Percentiles rank a stretch among this genome's conserved stretches.
These are phyloP conservation scores for Dasypogon diadema DNA, from an alignment of 2,888 invertebrate genomes.

Conservation along the genomic window DNA sequence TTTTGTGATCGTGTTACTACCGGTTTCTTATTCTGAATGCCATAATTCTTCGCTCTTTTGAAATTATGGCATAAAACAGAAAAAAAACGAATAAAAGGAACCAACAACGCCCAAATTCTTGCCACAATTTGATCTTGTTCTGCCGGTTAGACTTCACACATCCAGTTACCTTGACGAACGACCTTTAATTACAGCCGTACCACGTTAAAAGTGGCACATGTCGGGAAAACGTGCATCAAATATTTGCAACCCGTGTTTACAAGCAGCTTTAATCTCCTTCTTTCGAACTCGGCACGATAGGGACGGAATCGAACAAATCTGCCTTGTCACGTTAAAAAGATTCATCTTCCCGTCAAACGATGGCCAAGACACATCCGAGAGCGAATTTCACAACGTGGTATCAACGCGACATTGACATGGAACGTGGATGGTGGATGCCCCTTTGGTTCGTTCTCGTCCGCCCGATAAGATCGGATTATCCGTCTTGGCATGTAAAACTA, in stretches of 20 bases:
- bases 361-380: neutral
- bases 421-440: neutral
- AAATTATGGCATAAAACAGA: too few relatives aligned
- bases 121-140: too few relatives aligned
- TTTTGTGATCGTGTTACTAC: too few relatives aligned
- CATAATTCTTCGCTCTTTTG: too few relatives aligned
- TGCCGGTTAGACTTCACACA: too few relatives aligned
- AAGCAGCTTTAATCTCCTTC: neutral
- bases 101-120: too few relatives aligned
- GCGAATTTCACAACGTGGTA: slow-evolving; percentile 14
- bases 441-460: neutral
- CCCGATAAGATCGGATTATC: slow-evolving; percentile 44
- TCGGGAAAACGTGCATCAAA: neutral
- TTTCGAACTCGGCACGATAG: neutral
- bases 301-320: neutral
- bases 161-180: neutral
- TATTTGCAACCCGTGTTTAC: neutral
- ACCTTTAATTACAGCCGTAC: neutral
- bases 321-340: slow-evolving; percentile 7
- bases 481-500: slow-evolving; percentile 39
- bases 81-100: too few relatives aligned
- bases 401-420: neutral
- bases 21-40: too few relatives aligned
- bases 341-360: neutral
- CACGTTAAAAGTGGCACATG: neutral